Evolutionary conservation across 2,888 invertebrate species (phyloP), one percentile per base, ranked within the genome.

Genomic region (Sepiola atlantica): DNA sequence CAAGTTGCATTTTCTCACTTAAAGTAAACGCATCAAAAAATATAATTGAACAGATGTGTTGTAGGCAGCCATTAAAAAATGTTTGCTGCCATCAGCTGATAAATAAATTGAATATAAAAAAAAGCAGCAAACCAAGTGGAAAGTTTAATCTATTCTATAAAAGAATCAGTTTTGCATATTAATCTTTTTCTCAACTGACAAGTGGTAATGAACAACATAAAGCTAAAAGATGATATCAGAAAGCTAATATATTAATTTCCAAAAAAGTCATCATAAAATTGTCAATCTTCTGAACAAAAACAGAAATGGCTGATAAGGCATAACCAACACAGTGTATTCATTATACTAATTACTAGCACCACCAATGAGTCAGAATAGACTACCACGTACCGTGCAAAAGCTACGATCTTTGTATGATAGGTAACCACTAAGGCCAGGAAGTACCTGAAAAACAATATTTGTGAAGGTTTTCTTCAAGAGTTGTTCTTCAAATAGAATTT

Each of bases 391-490:
- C 91, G 91, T 91, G 91, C 54, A 91, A 91, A 91, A 91, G 91
- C 91, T 91, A 91, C 91, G 45, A 35, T 91, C 91, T 91, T 91
- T 91, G 91, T 91, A 91, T 91, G 91, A 91, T 45, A 91, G 91
- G 91, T 91, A 91, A 91, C 91, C 91, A 91, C 91, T 91, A 91
- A 91, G 91, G 91, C 91, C 91, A 91, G 91, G 91, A 91, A 91
- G 24, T 35, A 91, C 91, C 91, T 91, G 91, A 91, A 91, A 91
- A 91, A 91, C 91, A 91, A 91, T 91, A 91, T 35, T 91, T 91
- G 24, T 91, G 35, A 91, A 91, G 91, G 35, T 54, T 91, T 91
- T 91, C 54, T 91, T 91, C 35, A 91, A 54, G 91, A 91, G 35
- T 91, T 91, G 35, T 91, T 77, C 77, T 77, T 77, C 77, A 77